Base-by-base conservation (phyloP, 2,888 invertebrate genomes). In the Mantis religiosa region DNA sequence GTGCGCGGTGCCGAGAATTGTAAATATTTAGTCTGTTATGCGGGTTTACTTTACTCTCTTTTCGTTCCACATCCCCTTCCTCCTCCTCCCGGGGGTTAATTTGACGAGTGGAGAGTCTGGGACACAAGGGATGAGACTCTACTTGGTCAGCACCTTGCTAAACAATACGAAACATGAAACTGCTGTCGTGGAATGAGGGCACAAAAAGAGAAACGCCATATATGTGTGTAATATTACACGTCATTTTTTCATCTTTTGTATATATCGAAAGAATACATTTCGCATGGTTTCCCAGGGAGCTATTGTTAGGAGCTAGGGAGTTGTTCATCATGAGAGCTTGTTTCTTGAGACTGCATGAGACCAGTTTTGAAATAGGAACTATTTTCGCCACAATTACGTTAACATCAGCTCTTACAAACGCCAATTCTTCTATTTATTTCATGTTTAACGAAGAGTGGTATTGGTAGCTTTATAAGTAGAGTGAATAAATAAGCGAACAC, bases 21-120 rank as follows among this genome's bases (percentile, higher is more conserved):
- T 28, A 85, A 85, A 85, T 85, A 85, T 85, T 85, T 85, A 85
- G 85, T 85, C 54, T 28, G 85, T 47, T 85, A 47, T 85, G 85
- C 85, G 85, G 47, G 85, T 47, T n/a, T 85, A 85, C 85, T 47
- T 27, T 85, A 27, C 27, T 54, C 54, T 71, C 54, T 71, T 71
- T 71, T 71, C 25, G 54, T 71, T 71, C 25, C 54, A 71, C 25
- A 3, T 6, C 54, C 54, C 25, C 54, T 71, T 71, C 54, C 54
- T 71, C 54, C 6, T 71, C 54, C 54, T 71, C 54, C 6, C 0
- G 15, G 54, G 54, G 54, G 54, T 25, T 71, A 71, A 71, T 71
- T 71, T 71, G 54, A 71, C 54, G 54, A 71, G 54, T 71, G 54
- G 54, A 71, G 54, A 3, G 20, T 20, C 54, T 71, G 54, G 54